A percentile compares a stretch with the other conserved stretches of the same genome.
Conservation (phyloP, 1,140 invertebrate species). For the Papilio glaucus region DNA sequence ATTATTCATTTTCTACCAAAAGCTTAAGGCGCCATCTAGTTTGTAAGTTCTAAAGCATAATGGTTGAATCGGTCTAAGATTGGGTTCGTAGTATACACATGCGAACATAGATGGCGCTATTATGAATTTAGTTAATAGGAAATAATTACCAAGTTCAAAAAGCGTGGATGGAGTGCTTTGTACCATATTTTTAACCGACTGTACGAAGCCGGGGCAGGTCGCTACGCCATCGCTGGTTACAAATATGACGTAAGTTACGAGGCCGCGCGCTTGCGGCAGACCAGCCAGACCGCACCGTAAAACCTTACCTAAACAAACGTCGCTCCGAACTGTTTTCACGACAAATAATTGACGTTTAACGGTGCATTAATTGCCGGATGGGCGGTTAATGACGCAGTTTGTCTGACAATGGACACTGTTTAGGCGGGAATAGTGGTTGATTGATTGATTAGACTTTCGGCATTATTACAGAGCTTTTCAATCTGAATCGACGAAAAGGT, state of each 20-base stretch:
- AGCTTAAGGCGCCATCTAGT: background rate
- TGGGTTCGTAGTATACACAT: background rate
- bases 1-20: background rate
- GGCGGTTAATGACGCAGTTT: background rate
- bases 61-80: background rate
- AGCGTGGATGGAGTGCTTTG: background rate
- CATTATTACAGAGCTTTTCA: background rate
- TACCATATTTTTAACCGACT: no score
- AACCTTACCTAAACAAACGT: slow-evolving; percentile 28
- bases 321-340: background rate
- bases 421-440: background rate
- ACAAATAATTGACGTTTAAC: slow-evolving; percentile 22
- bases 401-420: slow-evolving; percentile 8
- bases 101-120: background rate
- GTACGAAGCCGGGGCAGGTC: no score
- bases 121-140: background rate
- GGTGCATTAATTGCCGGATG: slow-evolving; percentile 1
- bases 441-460: background rate
- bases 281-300: slow-evolving; percentile 19
- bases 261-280: background rate
- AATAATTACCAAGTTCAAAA: no score
- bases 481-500: no score
- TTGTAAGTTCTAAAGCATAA: background rate
- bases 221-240: background rate
- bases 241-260: background rate